Conservation (phyloP, 2,888 invertebrate species). For the Leptinotarsa rubiginosa region DNA sequence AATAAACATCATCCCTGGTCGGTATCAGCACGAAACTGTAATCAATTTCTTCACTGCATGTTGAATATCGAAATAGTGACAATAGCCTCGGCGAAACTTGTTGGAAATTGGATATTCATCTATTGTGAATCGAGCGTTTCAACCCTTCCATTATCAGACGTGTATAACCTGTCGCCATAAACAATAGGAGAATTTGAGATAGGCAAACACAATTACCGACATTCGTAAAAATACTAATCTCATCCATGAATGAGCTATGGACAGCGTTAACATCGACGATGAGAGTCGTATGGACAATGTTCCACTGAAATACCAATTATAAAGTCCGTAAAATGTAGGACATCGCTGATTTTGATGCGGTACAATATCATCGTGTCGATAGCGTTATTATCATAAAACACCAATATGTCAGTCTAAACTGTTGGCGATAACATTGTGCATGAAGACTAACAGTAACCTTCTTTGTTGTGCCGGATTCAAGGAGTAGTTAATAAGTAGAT, state of each 20-base stretch:
- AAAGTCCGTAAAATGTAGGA: constrained; percentile 63
- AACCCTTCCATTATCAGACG: constrained; percentile 58
- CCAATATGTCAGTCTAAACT: constrained; percentile 27
- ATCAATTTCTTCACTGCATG: constrained; percentile 41
- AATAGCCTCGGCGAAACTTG: constrained; percentile 51
- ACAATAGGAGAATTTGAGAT: constrained; percentile 62
- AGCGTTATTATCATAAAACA: constrained; percentile 38
- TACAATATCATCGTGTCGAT: constrained; percentile 33
- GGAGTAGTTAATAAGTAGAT: too few relatives aligned
- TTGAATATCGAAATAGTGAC: constrained; percentile 48
- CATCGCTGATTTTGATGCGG: constrained; percentile 56
- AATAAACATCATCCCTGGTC: neutral
- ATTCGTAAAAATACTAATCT: constrained; percentile 64
- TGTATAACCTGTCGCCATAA: constrained; percentile 59
- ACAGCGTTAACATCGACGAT: constrained; percentile 54
- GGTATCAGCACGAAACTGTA: constrained; percentile 27
- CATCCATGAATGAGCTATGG: constrained; percentile 55
- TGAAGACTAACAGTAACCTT: too few relatives aligned
- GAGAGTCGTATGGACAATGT: constrained; percentile 56
- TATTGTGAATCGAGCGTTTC: constrained; percentile 54
- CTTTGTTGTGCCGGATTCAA: too few relatives aligned
- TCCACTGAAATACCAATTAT: constrained; percentile 60
- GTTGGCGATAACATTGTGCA: too few relatives aligned
- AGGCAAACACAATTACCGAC: constrained; percentile 64
- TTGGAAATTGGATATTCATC: constrained; percentile 55